phyloP scores from a whole-genome alignment of 2,113 vertebrate species.

The Irena cyanogastra region DNA sequence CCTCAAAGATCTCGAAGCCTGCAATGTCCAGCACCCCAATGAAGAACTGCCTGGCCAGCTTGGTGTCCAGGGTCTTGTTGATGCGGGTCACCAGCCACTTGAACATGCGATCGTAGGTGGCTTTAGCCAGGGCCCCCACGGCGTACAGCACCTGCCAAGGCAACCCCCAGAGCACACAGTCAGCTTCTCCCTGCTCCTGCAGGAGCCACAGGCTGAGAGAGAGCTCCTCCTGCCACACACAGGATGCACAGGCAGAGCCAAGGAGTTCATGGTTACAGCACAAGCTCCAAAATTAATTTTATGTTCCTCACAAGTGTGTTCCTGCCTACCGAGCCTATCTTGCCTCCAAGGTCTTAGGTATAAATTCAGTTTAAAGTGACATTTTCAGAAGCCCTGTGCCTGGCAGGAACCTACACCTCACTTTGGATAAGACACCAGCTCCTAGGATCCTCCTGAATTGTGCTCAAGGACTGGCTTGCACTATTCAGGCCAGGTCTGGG shows the following conservation, averaged over 20 bases:
- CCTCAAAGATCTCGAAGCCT: conserved; percentile 95
- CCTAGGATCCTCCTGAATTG: background rate
- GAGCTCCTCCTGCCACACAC: background rate
- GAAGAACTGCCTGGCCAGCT: conserved; percentile 90
- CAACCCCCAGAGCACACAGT: background rate
- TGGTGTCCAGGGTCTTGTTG: conserved; percentile 91
- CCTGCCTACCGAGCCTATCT: background rate
- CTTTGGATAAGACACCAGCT: background rate
- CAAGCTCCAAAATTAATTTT: background rate
- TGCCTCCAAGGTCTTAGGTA: background rate
- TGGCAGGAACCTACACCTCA: background rate
- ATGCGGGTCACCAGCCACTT: conserved; percentile 91
- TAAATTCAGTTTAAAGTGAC: background rate
- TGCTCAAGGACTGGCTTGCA: background rate
- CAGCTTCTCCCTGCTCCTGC: background rate
- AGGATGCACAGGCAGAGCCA: background rate
- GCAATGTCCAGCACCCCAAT: conserved; percentile 95
- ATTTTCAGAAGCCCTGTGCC: background rate
- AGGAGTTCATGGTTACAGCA: background rate
- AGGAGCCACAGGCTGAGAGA: background rate
- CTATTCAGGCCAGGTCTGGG: background rate
- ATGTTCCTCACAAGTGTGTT: background rate
- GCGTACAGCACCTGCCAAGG: conserved; percentile 83
- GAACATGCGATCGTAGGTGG: conserved; percentile 93
- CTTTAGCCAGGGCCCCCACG: conserved; percentile 91